Evolutionary conservation across 2,888 invertebrate genomes (phyloP).

Genomic region (Alsophila aescularia): DNA sequence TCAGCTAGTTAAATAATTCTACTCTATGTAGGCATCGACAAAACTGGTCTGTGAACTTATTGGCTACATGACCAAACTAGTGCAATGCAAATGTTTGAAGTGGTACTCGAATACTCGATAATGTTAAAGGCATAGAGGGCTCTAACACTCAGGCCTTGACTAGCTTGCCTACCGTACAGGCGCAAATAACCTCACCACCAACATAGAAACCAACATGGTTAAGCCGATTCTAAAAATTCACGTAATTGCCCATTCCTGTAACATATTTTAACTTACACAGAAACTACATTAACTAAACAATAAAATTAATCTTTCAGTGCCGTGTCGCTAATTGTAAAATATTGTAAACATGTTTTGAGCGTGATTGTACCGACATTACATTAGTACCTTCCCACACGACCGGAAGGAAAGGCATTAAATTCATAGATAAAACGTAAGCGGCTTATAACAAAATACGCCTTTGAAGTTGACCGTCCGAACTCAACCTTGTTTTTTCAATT

Average conservation of each 20-base stretch:
- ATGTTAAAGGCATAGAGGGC: no score
- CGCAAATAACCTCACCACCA: no score
- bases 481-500: slow-evolving; percentile 24
- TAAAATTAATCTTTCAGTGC: slow-evolving; percentile 13
- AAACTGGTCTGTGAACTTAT: no score
- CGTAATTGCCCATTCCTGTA: neutral
- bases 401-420: slow-evolving; percentile 35
- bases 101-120: no score
- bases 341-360: slow-evolving; percentile 20
- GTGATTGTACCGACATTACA: slow-evolving; percentile 11
- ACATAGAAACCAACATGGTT: no score
- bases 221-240: neutral
- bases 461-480: slow-evolving; percentile 35
- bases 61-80: no score
- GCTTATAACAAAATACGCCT: slow-evolving; percentile 41
- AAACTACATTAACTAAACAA: slow-evolving; percentile 5
- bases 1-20: no score
- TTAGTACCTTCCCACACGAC: neutral
- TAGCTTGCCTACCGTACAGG: no score
- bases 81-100: no score
- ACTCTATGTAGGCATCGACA: no score
- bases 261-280: slow-evolving; percentile 2
- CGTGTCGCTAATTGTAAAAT: slow-evolving; percentile 21
- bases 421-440: slow-evolving; percentile 43
- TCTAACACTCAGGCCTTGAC: no score